phyloP scores from a whole-genome alignment of 2,888 invertebrate species.

The Caradrina clavipalpis region DNA sequence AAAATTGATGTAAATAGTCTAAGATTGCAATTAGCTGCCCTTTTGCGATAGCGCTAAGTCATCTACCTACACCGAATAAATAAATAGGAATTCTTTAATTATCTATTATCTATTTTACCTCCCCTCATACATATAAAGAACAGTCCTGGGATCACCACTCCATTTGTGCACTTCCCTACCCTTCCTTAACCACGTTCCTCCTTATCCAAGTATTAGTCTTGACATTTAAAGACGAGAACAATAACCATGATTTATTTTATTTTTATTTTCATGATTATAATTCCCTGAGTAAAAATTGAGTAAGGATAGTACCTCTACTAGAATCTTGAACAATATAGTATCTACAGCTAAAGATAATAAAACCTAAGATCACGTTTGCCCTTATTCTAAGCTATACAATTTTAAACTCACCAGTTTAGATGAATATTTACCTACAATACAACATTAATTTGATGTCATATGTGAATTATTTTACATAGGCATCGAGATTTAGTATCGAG shows the following conservation, averaged over 20 bases:
- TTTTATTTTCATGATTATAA: background rate
- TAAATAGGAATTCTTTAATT: slow-evolving; percentile 28
- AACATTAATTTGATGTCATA: background rate
- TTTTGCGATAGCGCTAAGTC: slow-evolving; percentile 18
- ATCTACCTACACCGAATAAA: slow-evolving; percentile 20
- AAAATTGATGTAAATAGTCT: background rate
- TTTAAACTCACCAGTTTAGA: background rate
- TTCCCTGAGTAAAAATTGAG: background rate
- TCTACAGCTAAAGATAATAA: slow-evolving; percentile 1
- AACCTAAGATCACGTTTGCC: slow-evolving; percentile 58
- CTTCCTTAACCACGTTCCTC: background rate
- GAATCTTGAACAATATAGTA: background rate
- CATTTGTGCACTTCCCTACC: background rate
- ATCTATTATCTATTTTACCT: slow-evolving; percentile 18
- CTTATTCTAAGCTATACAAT: slow-evolving; percentile 27
- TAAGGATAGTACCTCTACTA: background rate
- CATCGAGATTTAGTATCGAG: background rate
- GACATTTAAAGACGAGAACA: background rate
- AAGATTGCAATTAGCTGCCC: slow-evolving; percentile 16
- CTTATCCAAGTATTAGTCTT: background rate
- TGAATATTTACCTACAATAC: slow-evolving; percentile 10
- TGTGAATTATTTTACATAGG: slow-evolving; percentile 1
- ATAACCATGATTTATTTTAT: too few species aligned
- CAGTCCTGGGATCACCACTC: background rate
- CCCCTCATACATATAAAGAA: background rate